Conservation (phyloP, 2,797 vertebrate genomes). For the Channa striata region DNA sequence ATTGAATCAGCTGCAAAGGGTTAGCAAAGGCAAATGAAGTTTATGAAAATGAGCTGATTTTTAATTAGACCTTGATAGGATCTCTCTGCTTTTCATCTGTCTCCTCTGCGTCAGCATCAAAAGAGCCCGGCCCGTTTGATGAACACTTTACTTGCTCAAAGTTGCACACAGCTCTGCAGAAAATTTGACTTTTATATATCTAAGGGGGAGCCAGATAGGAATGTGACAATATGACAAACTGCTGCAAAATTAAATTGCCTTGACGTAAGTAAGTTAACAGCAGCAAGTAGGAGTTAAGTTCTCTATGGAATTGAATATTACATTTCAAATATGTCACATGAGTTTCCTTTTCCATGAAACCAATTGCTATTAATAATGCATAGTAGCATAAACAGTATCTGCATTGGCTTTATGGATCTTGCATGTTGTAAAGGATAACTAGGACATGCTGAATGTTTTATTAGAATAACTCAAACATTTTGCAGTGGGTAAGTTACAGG, state of each 20-base stretch:
- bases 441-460: background rate
- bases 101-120: conserved; percentile 74
- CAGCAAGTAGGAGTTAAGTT: conserved; percentile 40
- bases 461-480: background rate
- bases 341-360: conserved; percentile 32
- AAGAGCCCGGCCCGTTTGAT: conserved; percentile 73
- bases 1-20: conserved; percentile 70
- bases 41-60: conserved; percentile 82
- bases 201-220: conserved; percentile 58
- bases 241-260: conserved; percentile 62
- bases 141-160: conserved; percentile 71
- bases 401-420: background rate
- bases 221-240: conserved; percentile 67
- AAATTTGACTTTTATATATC: conserved; percentile 71
- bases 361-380: conserved; percentile 20
- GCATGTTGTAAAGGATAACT: background rate
- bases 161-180: conserved; percentile 62
- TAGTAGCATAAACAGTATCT: too few species aligned
- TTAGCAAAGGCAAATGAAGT: conserved; percentile 73
- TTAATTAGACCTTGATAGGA: conserved; percentile 83
- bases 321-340: conserved; percentile 36
- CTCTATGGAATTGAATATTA: conserved; percentile 42
- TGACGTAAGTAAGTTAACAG: conserved; percentile 54
- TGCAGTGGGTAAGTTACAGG: background rate
- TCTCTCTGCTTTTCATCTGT: conserved; percentile 79